Evolutionary conservation across 2,888 invertebrate genomes (phyloP), one percentile per base, ranked within the genome.

Genomic region (Litoditis marina): DNA sequence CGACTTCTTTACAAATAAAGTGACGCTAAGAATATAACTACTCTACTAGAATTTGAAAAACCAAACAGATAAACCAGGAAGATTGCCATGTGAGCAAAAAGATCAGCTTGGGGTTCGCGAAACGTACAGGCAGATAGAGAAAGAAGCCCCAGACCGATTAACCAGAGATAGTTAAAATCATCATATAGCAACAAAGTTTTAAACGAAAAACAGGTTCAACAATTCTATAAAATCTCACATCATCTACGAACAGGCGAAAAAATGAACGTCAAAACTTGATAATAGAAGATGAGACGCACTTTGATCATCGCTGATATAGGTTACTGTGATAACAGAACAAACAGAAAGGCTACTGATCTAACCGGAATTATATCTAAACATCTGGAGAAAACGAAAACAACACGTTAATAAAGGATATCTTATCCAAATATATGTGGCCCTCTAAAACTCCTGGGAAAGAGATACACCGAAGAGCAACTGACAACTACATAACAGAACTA

Each of bases 361-460:
- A 44, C 44, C 44, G 44, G 44, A 44, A 44, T 25, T 44, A n/a
- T 44, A 44, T 44, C 44, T 44, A 44, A 44, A 44, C 44, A 44
- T 44, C 44, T 44, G 44, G 25, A 44, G 19, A 44, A 44, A 44
- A 44, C 44, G 25, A 44, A 19, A 44, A 44, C 44, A 44, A 25
- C 19, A 44, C 19, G 25, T 44, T 22, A 44, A 19, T 25, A 25
- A 44, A 44, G 19, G 44, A 22, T 44, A 44, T 19, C 44, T 25
- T 44, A 44, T 22, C 44, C 19, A 44, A 44, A 7, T 44, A 19
- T 44, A n/a, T n/a, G n/a, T n/a, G n/a, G n/a, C n/a, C n/a, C n/a
- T n/a, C n/a, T n/a, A n/a, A n/a, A n/a, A n/a, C n/a, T n/a, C n/a
- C n/a, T n/a, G n/a, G n/a, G n/a, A n/a, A n/a, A n/a, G n/a, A n/a